phyloP scores from a whole-genome alignment of 2,888 invertebrate species.

The Oithona nana region DNA sequence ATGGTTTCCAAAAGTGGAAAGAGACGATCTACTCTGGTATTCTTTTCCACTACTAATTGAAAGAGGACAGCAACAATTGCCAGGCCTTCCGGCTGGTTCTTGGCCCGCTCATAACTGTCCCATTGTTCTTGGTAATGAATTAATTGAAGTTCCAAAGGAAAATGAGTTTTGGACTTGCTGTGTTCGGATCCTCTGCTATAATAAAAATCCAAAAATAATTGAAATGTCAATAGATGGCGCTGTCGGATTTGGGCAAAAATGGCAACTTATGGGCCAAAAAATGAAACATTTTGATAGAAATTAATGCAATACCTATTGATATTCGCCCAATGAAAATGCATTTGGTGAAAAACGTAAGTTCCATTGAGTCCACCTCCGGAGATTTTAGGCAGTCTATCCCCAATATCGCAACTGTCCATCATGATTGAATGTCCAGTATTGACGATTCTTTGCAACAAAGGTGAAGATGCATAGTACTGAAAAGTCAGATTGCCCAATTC shows the following conservation, averaged over 20 bases:
- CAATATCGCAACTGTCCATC: neutral
- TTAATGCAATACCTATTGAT: neutral
- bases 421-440: neutral
- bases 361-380: neutral
- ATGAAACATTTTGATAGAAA: too few relatives aligned
- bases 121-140: neutral
- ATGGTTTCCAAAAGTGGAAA: neutral
- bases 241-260: too few relatives aligned
- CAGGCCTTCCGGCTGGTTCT: neutral
- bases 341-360: neutral
- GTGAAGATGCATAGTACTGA: neutral
- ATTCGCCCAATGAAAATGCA: neutral
- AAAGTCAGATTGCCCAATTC: neutral
- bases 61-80: neutral
- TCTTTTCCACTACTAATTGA: neutral
- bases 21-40: neutral
- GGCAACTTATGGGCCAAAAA: too few relatives aligned
- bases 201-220: too few relatives aligned
- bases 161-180: neutral
- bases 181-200: neutral
- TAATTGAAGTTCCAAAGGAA: neutral
- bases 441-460: neutral
- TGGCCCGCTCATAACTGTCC: neutral
- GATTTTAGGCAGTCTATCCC: neutral
- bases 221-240: too few relatives aligned